Evolutionary conservation across 2,797 vertebrate genomes (phyloP).

Genomic region (Tamandua tetradactyla): DNA sequence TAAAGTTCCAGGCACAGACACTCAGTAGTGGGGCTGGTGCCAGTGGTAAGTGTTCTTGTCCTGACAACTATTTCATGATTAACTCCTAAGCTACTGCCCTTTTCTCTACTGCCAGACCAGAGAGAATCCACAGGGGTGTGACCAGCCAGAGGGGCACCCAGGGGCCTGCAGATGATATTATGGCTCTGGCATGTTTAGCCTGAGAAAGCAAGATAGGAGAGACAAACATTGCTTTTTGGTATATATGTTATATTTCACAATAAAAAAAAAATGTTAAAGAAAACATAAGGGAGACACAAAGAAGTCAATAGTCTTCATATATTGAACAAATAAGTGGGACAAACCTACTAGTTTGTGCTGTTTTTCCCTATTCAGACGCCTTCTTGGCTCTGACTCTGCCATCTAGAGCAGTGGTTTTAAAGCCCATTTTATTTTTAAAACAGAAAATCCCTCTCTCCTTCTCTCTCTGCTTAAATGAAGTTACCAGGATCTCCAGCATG

Average conservation of each 20-base stretch:
- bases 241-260: no score
- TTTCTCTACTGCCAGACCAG: background rate
- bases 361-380: background rate
- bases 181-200: background rate
- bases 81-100: background rate
- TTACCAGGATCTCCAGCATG: background rate
- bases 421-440: background rate
- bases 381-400: background rate
- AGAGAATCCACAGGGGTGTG: background rate
- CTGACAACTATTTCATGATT: background rate
- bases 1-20: background rate
- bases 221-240: no score
- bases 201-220: background rate
- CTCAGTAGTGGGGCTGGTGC: background rate
- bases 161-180: background rate
- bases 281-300: background rate
- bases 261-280: no score
- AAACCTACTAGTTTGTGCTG: no score
- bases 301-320: no score
- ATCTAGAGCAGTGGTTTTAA: background rate
- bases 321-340: no score
- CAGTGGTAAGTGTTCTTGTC: background rate
- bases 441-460: background rate
- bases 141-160: background rate
- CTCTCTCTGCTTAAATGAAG: background rate